Conservation (phyloP, 2,888 invertebrate genomes). For the Drosophila testacea region DNA sequence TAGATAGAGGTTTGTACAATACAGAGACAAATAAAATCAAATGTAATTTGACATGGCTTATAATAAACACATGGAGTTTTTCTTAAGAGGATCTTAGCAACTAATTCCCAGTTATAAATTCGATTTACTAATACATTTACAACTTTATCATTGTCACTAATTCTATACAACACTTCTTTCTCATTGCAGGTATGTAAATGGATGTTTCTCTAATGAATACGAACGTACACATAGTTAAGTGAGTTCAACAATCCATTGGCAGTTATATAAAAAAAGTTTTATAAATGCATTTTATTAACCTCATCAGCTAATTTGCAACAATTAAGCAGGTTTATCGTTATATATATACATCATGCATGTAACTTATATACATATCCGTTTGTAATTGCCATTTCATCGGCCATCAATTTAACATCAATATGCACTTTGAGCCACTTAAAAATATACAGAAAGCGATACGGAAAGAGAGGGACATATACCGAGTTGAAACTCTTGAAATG, state of each 20-base stretch:
- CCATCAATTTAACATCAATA: constrained; percentile 64
- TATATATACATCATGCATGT: background rate
- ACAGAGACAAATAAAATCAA: too few relatives aligned
- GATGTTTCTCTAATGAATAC: background rate
- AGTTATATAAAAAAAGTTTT: background rate
- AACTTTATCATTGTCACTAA: background rate
- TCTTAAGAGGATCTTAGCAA: too few relatives aligned
- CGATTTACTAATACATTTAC: background rate
- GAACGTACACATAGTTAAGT: constrained; percentile 3
- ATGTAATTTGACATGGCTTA: too few relatives aligned
- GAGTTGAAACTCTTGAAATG: constrained; percentile 36
- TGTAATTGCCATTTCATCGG: constrained; percentile 55
- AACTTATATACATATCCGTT: constrained; percentile 39
- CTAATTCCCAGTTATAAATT: background rate
- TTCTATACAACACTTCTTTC: background rate
- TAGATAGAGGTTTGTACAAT: too few relatives aligned
- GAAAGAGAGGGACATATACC: background rate
- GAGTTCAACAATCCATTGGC: constrained; percentile 16
- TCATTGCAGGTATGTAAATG: constrained; percentile 49
- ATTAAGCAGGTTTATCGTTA: constrained; percentile 57
- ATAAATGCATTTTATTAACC: constrained; percentile 35
- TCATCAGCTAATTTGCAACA: constrained; percentile 66
- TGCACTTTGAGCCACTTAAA: constrained; percentile 67
- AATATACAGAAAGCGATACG: constrained; percentile 1
- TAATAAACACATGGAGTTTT: too few relatives aligned